Evolutionary conservation across 2,888 invertebrate species (phyloP).

Genomic region (Caprella mutica): DNA sequence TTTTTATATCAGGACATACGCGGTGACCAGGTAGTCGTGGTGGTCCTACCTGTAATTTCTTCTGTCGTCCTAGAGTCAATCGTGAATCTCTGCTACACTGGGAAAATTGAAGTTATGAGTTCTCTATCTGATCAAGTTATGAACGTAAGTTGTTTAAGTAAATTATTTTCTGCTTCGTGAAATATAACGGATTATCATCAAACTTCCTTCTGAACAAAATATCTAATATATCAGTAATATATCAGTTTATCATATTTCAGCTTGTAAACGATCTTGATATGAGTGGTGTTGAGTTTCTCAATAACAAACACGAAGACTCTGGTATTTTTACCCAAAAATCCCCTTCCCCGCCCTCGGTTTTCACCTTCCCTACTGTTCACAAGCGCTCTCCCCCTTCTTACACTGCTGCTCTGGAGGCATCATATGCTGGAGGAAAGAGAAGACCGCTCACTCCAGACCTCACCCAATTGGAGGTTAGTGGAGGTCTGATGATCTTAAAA

Average conservation of each 20-base stretch:
- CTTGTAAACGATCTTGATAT: slow-evolving; percentile 1
- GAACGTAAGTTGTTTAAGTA: too few relatives aligned
- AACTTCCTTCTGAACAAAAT: too few relatives aligned
- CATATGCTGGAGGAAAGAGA: neutral
- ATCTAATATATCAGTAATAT: too few relatives aligned
- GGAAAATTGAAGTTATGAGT: slow-evolving; percentile 5
- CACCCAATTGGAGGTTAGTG: slow-evolving; percentile 1
- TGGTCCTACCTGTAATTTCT: slow-evolving; percentile 12
- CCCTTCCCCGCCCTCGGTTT: slow-evolving; percentile 2
- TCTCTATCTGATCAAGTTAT: slow-evolving; percentile 4
- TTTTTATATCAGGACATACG: slow-evolving; percentile 7
- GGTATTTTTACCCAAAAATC: neutral
- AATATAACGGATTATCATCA: too few relatives aligned
- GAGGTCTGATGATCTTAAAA: too few relatives aligned
- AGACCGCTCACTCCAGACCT: slow-evolving; percentile 7
- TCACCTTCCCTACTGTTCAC: neutral
- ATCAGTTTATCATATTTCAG: too few relatives aligned
- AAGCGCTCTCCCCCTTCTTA: slow-evolving; percentile 3
- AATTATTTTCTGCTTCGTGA: too few relatives aligned
- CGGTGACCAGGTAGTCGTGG: slow-evolving; percentile 17
- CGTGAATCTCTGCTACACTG: slow-evolving; percentile 24
- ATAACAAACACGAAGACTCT: too few relatives aligned
- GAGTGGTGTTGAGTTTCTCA: too few relatives aligned
- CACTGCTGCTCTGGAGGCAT: neutral
- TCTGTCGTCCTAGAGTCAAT: slow-evolving; percentile 6